phyloP scores from a whole-genome alignment of 2,888 invertebrate species.

The Deladenus siricidicola region DNA sequence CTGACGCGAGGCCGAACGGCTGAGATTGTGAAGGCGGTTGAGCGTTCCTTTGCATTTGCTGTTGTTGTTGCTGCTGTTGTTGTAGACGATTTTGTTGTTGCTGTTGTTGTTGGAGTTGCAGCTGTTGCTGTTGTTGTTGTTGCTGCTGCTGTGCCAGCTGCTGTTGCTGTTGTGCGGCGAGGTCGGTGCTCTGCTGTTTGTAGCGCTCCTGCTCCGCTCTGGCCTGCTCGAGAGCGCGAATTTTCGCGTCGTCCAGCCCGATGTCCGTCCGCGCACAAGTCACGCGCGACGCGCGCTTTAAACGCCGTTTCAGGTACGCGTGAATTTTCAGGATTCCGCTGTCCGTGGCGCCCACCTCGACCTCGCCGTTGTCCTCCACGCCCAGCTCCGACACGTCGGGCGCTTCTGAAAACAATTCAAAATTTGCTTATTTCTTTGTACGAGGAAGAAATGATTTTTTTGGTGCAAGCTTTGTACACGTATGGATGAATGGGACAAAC shows the following conservation, averaged over 20 bases:
- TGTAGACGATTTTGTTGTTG: conserved; percentile 23
- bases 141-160: conserved; percentile 10
- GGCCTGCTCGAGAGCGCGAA: not conserved
- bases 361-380: not conserved
- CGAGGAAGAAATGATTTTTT: too few species aligned
- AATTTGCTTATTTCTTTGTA: too few species aligned
- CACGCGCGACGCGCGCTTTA: conserved; percentile 11
- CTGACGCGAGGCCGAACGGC: too few species aligned
- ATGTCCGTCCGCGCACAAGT: conserved; percentile 17
- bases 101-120: conserved; percentile 23
- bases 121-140: conserved; percentile 20
- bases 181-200: too few species aligned
- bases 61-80: not conserved
- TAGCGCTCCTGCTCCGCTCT: not conserved
- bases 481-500: too few species aligned
- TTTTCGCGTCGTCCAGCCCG: conserved; percentile 4
- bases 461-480: too few species aligned
- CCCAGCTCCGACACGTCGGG: conserved; percentile 1
- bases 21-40: too few species aligned
- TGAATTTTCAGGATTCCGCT: not conserved
- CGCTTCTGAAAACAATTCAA: too few species aligned
- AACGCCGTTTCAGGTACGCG: conserved; percentile 4
- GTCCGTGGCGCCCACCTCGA: not conserved
- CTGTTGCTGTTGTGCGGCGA: conserved; percentile 10
- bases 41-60: not conserved